Evolutionary conservation across 2,113 vertebrate genomes (phyloP).

Genomic region (Dromiciops gliroides): DNA sequence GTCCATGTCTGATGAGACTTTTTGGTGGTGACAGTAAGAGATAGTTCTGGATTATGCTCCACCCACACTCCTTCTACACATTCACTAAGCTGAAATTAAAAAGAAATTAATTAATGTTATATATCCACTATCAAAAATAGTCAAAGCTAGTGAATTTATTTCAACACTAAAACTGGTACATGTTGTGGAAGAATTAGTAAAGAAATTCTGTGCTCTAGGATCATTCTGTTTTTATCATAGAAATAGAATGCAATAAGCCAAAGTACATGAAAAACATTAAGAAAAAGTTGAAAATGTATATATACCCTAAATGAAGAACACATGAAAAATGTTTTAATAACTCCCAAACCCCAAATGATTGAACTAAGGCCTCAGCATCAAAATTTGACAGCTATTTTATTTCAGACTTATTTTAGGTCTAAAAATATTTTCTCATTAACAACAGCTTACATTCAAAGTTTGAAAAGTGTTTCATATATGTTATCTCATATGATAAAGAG

Average conservation of each 20-base stretch:
- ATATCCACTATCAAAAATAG: conserved; percentile 40
- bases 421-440: conserved; percentile 44
- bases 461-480: not conserved
- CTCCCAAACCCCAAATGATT: conserved; percentile 21
- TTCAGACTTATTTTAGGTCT: conserved; percentile 45
- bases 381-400: not conserved
- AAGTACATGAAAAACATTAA: conserved; percentile 38
- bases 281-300: conserved; percentile 9
- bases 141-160: conserved; percentile 7
- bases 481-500: not conserved
- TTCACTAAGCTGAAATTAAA: conserved; percentile 91
- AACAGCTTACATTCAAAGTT: conserved; percentile 48
- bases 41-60: conserved; percentile 93
- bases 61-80: conserved; percentile 95
- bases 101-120: conserved; percentile 59
- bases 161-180: not conserved
- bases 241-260: conserved; percentile 22
- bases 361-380: not conserved
- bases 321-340: not conserved
- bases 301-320: not conserved
- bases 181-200: conserved; percentile 15
- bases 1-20: conserved; percentile 97
- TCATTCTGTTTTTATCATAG: conserved; percentile 11
- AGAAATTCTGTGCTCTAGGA: conserved; percentile 11
- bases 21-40: conserved; percentile 96